These are phyloP conservation scores for Callinectes sapidus DNA, from an alignment of 2,888 invertebrate species.

Conservation along the genomic window DNA sequence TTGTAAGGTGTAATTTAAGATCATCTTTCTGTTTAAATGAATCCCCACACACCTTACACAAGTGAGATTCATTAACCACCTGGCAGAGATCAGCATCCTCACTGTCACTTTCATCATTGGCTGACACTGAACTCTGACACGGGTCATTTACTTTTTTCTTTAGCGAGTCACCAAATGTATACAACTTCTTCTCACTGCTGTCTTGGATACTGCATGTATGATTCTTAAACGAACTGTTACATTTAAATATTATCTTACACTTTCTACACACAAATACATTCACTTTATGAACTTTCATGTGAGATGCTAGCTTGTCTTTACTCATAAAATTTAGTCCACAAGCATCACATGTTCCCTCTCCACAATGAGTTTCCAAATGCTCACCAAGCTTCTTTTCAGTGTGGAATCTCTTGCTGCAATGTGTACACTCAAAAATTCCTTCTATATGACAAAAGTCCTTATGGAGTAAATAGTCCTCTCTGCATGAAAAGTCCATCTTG, in stretches of 20 bases:
- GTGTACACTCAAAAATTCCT: conserved; percentile 23
- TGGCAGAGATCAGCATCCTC: neutral
- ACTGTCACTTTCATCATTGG: neutral
- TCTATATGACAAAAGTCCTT: neutral
- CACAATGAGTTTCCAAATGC: neutral
- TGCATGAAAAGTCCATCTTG: neutral
- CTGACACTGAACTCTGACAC: neutral
- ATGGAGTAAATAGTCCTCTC: neutral
- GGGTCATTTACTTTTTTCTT: neutral
- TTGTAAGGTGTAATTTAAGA: neutral
- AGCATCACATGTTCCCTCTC: neutral
- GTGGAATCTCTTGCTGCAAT: neutral
- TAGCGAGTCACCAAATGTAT: neutral
- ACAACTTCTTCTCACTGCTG: neutral
- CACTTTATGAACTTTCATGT: conserved; percentile 5
- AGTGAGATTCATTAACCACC: neutral
- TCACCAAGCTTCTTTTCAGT: neutral
- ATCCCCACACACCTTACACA: conserved; percentile 36
- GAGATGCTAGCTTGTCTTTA: neutral
- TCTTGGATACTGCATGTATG: neutral
- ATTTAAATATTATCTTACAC: conserved; percentile 4
- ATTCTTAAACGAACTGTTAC: conserved; percentile 5
- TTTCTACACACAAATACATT: conserved; percentile 26
- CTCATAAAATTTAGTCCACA: neutral
- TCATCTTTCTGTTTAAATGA: neutral